Percentiles rank a stretch among this genome's conserved stretches.
phyloP scores from a whole-genome alignment of 2,113 vertebrate genomes.

The Grus americana region DNA sequence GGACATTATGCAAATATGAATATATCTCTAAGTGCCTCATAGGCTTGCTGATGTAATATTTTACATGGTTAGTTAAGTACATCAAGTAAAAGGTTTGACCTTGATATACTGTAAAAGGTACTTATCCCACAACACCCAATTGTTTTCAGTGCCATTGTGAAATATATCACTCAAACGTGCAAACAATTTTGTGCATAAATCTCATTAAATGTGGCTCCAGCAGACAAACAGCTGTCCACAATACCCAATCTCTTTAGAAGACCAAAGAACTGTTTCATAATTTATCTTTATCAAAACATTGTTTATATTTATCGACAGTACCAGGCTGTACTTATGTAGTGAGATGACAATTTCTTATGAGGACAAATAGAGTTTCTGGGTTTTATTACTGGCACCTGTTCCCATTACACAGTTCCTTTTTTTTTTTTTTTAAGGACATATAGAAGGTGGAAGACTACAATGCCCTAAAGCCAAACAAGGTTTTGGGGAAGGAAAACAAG shows the following conservation, averaged over 20 bases:
- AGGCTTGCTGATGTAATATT: slow-evolving; percentile 88
- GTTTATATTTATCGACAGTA: slow-evolving; percentile 10
- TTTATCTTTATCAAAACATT: slow-evolving; percentile 62
- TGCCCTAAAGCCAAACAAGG: background rate
- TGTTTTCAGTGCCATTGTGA: slow-evolving; percentile 68
- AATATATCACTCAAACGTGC: slow-evolving; percentile 43
- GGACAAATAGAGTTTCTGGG: slow-evolving; percentile 28
- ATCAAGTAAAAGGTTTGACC: slow-evolving; percentile 86
- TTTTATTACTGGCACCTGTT: slow-evolving; percentile 43
- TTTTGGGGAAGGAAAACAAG: slow-evolving; percentile 27
- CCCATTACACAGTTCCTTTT: slow-evolving; percentile 10
- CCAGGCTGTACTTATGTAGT: slow-evolving; percentile 31
- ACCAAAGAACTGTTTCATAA: slow-evolving; percentile 47
- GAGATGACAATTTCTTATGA: slow-evolving; percentile 47
- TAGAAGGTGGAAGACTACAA: slow-evolving; percentile 3
- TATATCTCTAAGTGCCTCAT: slow-evolving; percentile 83
- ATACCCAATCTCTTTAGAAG: slow-evolving; percentile 4
- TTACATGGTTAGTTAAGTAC: slow-evolving; percentile 87
- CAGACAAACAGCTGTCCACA: slow-evolving; percentile 57
- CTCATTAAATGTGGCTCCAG: slow-evolving; percentile 48
- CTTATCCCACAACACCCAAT: slow-evolving; percentile 79
- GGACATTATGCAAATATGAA: slow-evolving; percentile 99
- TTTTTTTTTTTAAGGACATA: background rate
- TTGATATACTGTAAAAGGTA: slow-evolving; percentile 80
- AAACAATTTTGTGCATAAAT: slow-evolving; percentile 57